Conservation (phyloP, 2,888 invertebrate genomes). For the Tachystola acroxantha region DNA sequence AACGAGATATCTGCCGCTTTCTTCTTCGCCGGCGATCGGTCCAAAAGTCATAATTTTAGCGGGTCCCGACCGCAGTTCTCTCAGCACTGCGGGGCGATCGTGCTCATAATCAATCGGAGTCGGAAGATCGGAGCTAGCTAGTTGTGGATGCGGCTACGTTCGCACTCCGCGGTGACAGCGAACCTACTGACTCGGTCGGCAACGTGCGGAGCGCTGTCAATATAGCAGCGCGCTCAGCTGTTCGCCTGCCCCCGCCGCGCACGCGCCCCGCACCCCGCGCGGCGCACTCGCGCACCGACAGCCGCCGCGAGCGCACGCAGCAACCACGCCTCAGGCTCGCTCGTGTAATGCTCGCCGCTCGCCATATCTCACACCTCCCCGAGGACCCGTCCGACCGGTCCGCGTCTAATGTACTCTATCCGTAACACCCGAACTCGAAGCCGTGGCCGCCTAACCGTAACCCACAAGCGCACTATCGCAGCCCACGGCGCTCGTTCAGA, state of each 20-base stretch:
- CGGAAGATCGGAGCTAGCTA: conserved; percentile 12
- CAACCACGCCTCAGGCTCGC: neutral
- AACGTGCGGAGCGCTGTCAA: conserved; percentile 76
- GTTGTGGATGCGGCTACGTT: conserved; percentile 56
- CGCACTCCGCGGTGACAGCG: conserved; percentile 67
- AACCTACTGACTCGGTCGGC: conserved; percentile 76
- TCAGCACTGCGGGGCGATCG: conserved; percentile 67
- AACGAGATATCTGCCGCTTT: conserved; percentile 65
- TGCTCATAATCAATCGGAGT: conserved; percentile 56
- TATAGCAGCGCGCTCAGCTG: conserved; percentile 80
- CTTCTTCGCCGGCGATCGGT: conserved; percentile 65
- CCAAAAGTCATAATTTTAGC: conserved; percentile 77
- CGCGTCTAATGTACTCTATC: conserved; percentile 7
- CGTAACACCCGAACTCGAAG: conserved; percentile 5
- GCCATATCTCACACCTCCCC: conserved; percentile 7
- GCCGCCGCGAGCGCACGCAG: conserved; percentile 23
- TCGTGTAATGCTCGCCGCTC: neutral
- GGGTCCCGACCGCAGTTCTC: conserved; percentile 65
- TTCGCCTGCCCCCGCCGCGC: conserved; percentile 62
- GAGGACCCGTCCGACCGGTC: conserved; percentile 9
- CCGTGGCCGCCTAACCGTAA: conserved; percentile 30
- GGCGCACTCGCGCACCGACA: conserved; percentile 34
- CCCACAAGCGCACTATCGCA: conserved; percentile 16
- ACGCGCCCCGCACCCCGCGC: conserved; percentile 44
- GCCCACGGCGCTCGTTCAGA: conserved; percentile 26